Conservation (phyloP, 2,888 invertebrate species). For the Melanargia galathea region DNA sequence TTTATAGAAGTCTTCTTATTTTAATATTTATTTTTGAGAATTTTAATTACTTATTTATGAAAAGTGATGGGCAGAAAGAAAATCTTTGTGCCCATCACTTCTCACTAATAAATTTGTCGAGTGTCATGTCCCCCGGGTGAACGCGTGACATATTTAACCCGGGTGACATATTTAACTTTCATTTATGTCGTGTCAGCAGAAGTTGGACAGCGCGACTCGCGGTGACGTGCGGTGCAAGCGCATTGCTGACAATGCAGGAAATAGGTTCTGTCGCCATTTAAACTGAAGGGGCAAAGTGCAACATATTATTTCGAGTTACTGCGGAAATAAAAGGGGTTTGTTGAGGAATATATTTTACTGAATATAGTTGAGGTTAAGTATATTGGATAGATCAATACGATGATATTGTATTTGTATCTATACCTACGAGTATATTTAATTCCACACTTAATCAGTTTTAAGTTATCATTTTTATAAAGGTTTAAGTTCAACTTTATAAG, state of each 20-base stretch:
- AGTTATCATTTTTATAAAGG: too few relatives aligned
- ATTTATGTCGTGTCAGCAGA: neutral
- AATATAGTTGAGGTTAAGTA: too few relatives aligned
- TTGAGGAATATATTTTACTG: neutral
- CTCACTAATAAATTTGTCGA: neutral
- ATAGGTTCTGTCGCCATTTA: constrained; percentile 22
- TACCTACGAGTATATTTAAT: too few relatives aligned
- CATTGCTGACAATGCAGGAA: constrained; percentile 25
- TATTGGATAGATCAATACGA: too few relatives aligned
- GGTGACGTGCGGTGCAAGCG: neutral
- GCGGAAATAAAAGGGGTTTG: neutral
- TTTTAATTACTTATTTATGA: too few relatives aligned
- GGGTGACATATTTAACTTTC: neutral
- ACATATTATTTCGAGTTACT: neutral
- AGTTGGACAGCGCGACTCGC: neutral
- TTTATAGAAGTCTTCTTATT: too few relatives aligned
- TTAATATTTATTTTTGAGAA: too few relatives aligned
- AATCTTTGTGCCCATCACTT: too few relatives aligned
- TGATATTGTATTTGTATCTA: too few relatives aligned
- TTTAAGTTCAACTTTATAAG: too few relatives aligned
- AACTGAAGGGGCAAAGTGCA: neutral
- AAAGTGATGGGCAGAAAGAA: too few relatives aligned
- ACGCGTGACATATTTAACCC: neutral
- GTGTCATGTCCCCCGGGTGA: constrained; percentile 4
- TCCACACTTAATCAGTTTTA: too few relatives aligned